A percentile compares a stretch with the other conserved stretches of the same genome.
phyloP scores from a whole-genome alignment of 2,797 vertebrate species.

The Discoglossus pictus region DNA sequence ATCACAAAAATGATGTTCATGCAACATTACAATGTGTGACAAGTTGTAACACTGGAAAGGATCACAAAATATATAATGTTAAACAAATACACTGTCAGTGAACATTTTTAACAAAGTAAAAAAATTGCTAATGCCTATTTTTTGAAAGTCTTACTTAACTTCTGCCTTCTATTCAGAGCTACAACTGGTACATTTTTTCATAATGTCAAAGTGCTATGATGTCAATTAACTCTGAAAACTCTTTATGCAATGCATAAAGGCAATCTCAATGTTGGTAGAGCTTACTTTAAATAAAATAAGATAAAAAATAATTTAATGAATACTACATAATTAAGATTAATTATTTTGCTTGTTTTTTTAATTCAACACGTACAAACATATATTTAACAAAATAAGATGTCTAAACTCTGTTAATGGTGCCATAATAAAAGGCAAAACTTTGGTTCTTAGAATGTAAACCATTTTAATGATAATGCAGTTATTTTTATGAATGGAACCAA shows the following conservation, averaged over 20 bases:
- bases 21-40: constrained; percentile 15
- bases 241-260: constrained; percentile 49
- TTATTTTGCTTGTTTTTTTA: constrained; percentile 21
- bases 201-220: constrained; percentile 54
- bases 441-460: constrained; percentile 54
- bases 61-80: constrained; percentile 38
- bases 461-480: constrained; percentile 11
- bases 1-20: not conserved
- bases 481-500: constrained; percentile 27
- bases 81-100: constrained; percentile 40
- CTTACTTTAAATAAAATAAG: constrained; percentile 34
- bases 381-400: not conserved
- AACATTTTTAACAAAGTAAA: constrained; percentile 50
- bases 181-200: constrained; percentile 54
- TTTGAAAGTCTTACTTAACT: constrained; percentile 45
- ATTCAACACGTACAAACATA: constrained; percentile 3
- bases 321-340: constrained; percentile 50
- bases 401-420: not conserved
- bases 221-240: constrained; percentile 55
- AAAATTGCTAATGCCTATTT: constrained; percentile 53
- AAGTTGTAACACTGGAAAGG: constrained; percentile 13
- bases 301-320: constrained; percentile 15
- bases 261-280: not conserved
- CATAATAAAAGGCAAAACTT: constrained; percentile 22
- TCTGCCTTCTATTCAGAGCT: constrained; percentile 59